Percentiles rank a stretch among this genome's conserved stretches.
These are phyloP conservation scores for Sesamia nonagrioides DNA, from an alignment of 1,140 invertebrate genomes.

Conservation along the genomic window DNA sequence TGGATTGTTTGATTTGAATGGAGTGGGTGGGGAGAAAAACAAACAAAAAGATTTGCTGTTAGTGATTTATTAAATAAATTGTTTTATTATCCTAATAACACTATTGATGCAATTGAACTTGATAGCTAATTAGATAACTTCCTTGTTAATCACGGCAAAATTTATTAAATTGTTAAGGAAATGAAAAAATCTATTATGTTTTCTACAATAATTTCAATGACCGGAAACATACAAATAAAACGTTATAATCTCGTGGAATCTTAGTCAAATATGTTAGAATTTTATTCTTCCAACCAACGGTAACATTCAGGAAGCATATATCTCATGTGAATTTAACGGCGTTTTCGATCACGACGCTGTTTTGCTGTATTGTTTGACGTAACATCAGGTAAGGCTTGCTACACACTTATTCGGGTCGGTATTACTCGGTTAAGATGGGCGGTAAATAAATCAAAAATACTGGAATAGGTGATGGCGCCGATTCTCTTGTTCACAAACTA, in stretches of 20 bases:
- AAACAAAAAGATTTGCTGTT: too few species aligned
- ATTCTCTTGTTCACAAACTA: too few species aligned
- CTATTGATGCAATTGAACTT: too few species aligned
- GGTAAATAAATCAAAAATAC: too few species aligned
- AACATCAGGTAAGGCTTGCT: not conserved
- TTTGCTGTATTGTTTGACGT: slow-evolving; percentile 40
- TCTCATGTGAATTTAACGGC: slow-evolving; percentile 38
- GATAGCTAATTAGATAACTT: too few species aligned
- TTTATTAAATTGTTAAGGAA: not conserved
- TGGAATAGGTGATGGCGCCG: too few species aligned
- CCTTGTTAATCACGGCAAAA: too few species aligned
- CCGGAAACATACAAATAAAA: not conserved
- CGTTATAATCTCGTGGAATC: not conserved
- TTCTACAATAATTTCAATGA: not conserved
- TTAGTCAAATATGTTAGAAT: not conserved
- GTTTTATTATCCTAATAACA: too few species aligned
- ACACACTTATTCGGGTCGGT: too few species aligned
- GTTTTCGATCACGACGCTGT: slow-evolving; percentile 35
- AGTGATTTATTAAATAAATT: too few species aligned
- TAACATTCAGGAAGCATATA: slow-evolving; percentile 44
- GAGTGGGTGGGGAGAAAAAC: not conserved
- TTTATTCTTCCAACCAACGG: slow-evolving; percentile 24
- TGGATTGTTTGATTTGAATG: slow-evolving; percentile 8
- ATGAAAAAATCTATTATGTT: not conserved
- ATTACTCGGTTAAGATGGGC: too few species aligned